A percentile compares a stretch with the other conserved stretches of the same genome.
Conservation (phyloP, 2,797 vertebrate genomes). For the Moxostoma hubbsi region DNA sequence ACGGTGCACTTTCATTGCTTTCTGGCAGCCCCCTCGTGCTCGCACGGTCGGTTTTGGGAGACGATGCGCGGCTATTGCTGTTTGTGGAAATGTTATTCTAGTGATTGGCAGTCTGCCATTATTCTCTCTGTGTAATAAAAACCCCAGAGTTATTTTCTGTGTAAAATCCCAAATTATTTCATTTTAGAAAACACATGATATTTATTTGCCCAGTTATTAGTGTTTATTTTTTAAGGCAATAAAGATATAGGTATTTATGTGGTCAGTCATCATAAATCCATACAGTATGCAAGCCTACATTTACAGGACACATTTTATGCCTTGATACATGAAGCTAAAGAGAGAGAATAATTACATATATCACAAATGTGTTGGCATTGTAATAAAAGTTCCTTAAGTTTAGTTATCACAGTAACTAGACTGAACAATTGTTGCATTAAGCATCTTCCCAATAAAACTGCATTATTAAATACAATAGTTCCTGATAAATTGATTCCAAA, state of each 20-base stretch:
- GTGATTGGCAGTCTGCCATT: conserved; percentile 57
- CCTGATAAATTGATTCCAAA: background rate
- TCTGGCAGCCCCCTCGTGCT: conserved; percentile 47
- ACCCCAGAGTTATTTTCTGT: conserved; percentile 49
- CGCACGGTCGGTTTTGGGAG: conserved; percentile 46
- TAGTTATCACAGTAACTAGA: background rate
- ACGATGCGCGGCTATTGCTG: conserved; percentile 34
- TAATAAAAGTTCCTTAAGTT: background rate
- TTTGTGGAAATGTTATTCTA: conserved; percentile 57
- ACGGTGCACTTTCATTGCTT: conserved; percentile 42
- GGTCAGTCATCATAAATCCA: background rate
- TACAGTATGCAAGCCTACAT: background rate
- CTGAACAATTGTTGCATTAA: too few species aligned
- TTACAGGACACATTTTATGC: background rate
- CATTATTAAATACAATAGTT: background rate
- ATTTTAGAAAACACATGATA: conserved; percentile 39
- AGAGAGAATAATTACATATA: too few species aligned
- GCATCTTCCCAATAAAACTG: too few species aligned
- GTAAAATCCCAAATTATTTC: conserved; percentile 47
- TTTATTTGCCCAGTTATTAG: conserved; percentile 22
- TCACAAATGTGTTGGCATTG: too few species aligned
- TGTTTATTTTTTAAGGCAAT: conserved; percentile 11
- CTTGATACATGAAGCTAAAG: too few species aligned
- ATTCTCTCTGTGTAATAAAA: conserved; percentile 54
- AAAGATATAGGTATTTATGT: background rate